Base-by-base conservation (phyloP, 2,888 invertebrate genomes). In the Agrochola lychnidis region DNA sequence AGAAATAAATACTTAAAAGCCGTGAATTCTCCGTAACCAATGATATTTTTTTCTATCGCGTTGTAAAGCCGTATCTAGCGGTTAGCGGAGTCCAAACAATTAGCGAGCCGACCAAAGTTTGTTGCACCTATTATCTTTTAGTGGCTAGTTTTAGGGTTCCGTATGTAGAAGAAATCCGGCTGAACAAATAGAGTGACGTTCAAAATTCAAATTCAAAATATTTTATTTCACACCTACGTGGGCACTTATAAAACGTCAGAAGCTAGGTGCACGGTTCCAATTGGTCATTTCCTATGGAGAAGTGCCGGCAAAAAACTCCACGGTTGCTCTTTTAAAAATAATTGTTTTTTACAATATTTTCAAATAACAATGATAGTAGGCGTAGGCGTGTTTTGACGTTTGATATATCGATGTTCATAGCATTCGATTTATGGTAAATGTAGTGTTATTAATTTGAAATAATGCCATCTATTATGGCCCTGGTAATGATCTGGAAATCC, bases 41-140 rank as follows among this genome's bases (percentile, higher is more conserved):
- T 80, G 4, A 56, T 57, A 40, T 68, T 73, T 78, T 70, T 84
- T 71, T 78, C 57, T 70, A 75, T 53, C 57, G 42, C 25, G 42
- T 57, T 25, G 40, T 82, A 66, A 64, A 82, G 40, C 59, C 63
- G 72, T 79, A 40, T 70, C 74, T 64, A 84, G 74, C 74, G 73
- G 77, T 69, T 70, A 42, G 77, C 76, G 53, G 76, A 59, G 75
- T 61, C 45, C 62, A 79, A 85, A 88, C 90, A 90, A 90, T 90
- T 91, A 90, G 89, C 91, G 89, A 88, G 87, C 75, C 79, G 77
- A 76, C 85, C 88, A 89, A 91, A 93, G 94, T 94, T 94, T 92
- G 91, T 91, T 92, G 93, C 92, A 89, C 93, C 89, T 90, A 85
- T 88, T 88, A 87, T 81, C 73, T 82, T 81, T 73, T 83, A 78